Evolutionary conservation across 2,113 vertebrate genomes (phyloP).

Genomic region (Synchiropus splendidus): DNA sequence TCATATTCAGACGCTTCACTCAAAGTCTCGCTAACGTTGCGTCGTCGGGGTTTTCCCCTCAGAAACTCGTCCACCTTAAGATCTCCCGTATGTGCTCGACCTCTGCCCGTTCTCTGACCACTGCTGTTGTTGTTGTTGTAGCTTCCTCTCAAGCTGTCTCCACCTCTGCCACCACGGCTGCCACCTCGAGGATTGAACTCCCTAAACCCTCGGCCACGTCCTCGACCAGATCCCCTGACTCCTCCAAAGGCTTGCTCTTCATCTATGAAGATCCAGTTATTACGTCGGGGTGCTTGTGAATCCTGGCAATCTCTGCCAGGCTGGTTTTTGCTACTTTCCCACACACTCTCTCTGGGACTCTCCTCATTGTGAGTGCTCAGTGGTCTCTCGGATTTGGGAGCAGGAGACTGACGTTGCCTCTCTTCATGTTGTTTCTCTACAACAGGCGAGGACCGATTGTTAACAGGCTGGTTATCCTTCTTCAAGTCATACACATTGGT

Average conservation of each 20-base stretch:
- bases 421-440: constrained; percentile 67
- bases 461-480: constrained; percentile 61
- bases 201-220: constrained; percentile 80
- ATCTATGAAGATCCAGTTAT: constrained; percentile 97
- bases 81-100: constrained; percentile 71
- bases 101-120: constrained; percentile 66
- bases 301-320: constrained; percentile 61
- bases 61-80: constrained; percentile 79
- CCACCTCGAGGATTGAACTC: constrained; percentile 84
- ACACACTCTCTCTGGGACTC: constrained; percentile 66
- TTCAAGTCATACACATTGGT: constrained; percentile 67
- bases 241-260: constrained; percentile 93
- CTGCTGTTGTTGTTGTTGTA: constrained; percentile 49
- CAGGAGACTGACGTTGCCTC: constrained; percentile 52
- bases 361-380: constrained; percentile 59
- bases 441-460: constrained; percentile 46
- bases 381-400: constrained; percentile 58
- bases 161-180: constrained; percentile 52
- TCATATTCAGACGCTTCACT: constrained; percentile 95
- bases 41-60: constrained; percentile 77
- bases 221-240: constrained; percentile 72
- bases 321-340: constrained; percentile 66
- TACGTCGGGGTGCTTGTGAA: constrained; percentile 73
- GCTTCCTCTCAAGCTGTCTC: constrained; percentile 51
- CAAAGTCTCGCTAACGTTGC: constrained; percentile 89